phyloP scores from a whole-genome alignment of 1,140 invertebrate genomes.

The Brachystomella parvula region DNA sequence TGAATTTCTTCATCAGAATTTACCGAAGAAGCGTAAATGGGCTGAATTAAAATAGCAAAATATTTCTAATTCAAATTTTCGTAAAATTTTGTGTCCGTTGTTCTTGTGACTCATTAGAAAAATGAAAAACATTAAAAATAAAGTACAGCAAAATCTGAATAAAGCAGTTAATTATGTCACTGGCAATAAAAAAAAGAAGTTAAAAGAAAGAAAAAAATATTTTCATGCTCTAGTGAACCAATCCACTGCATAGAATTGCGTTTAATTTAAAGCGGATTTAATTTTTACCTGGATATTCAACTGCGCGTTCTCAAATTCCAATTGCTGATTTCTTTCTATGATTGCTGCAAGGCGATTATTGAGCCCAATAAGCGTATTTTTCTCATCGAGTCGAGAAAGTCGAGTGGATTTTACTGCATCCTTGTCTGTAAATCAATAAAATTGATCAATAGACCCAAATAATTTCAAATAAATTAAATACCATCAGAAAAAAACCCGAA shows the following conservation, averaged over 20 bases:
- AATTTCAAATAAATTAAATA: too few relatives aligned
- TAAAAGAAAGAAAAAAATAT: too few relatives aligned
- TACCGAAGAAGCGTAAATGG: background rate
- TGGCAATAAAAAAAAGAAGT: too few relatives aligned
- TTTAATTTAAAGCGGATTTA: background rate
- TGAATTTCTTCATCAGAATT: too few relatives aligned
- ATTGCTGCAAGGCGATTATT: conserved; percentile 92
- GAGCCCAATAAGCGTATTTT: conserved; percentile 73
- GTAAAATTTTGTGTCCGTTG: too few relatives aligned
- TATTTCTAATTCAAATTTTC: background rate
- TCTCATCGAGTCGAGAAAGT: conserved; percentile 82
- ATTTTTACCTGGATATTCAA: background rate
- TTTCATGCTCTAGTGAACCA: too few relatives aligned
- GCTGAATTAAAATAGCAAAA: too few relatives aligned
- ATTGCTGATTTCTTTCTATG: conserved; percentile 82
- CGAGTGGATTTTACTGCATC: conserved; percentile 52
- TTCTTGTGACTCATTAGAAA: background rate
- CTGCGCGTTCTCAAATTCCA: conserved; percentile 76
- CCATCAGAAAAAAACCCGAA: too few relatives aligned
- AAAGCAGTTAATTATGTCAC: conserved; percentile 6
- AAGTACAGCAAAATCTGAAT: too few relatives aligned
- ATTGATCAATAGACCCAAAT: too few relatives aligned
- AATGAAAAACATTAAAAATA: background rate
- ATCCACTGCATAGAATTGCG: too few relatives aligned
- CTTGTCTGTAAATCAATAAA: too few relatives aligned